These are phyloP conservation scores for Bimastos eiseni DNA, from an alignment of 2,888 invertebrate species.

Conservation along the genomic window DNA sequence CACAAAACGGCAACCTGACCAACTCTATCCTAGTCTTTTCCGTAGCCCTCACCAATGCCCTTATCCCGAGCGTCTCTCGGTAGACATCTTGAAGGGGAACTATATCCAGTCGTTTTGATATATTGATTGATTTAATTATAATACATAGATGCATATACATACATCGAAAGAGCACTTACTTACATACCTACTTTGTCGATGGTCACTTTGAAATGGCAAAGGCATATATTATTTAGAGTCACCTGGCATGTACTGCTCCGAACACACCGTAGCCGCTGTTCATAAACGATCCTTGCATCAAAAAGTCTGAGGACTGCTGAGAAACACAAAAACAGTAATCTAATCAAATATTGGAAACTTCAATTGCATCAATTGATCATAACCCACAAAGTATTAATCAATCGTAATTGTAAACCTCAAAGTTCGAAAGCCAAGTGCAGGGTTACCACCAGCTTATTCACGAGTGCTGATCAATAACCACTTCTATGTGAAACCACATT, in stretches of 20 bases:
- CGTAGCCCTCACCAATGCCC: background rate
- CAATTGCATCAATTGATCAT: background rate
- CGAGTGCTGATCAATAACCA: no score
- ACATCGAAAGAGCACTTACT: background rate
- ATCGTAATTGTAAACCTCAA: no score
- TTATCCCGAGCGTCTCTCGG: no score
- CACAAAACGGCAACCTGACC: background rate
- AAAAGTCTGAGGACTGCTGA: background rate
- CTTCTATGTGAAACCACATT: background rate
- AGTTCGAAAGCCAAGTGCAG: no score
- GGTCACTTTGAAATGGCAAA: background rate
- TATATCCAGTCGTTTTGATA: no score
- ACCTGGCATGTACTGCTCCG: background rate
- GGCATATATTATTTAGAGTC: background rate
- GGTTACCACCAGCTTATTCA: no score
- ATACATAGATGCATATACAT: no score
- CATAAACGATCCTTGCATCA: constrained; percentile 16
- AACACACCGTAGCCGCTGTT: background rate
- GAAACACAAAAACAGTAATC: background rate
- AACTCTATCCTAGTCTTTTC: background rate
- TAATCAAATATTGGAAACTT: background rate
- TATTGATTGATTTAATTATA: no score
- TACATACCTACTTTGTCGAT: background rate
- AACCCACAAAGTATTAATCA: background rate
- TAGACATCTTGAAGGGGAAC: no score